phyloP scores from a whole-genome alignment of 2,113 vertebrate genomes.

The Chaenocephalus aceratus region DNA sequence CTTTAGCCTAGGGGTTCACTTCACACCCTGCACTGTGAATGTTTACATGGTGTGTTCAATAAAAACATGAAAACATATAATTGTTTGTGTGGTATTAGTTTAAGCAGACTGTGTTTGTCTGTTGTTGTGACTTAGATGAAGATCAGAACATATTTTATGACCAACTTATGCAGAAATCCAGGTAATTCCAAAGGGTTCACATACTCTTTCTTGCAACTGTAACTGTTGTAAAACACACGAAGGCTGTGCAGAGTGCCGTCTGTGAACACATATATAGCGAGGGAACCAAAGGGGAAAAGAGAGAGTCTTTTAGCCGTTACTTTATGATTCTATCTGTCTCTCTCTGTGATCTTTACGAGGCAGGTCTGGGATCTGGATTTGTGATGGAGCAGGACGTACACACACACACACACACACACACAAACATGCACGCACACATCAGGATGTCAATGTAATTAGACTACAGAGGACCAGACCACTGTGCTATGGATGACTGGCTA shows the following conservation, averaged over 20 bases:
- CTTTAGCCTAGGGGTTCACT: no score
- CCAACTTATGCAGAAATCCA: no score
- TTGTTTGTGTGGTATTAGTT: no score
- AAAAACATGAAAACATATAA: no score
- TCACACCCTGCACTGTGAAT: no score
- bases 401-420: constrained; percentile 31
- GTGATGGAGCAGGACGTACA: constrained; percentile 33
- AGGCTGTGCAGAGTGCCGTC: not conserved
- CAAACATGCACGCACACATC: constrained; percentile 32
- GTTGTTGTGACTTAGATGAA: no score
- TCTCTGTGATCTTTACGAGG: constrained; percentile 7
- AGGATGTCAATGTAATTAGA: constrained; percentile 72
- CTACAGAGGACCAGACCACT: constrained; percentile 54
- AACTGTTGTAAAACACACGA: constrained; percentile 16
- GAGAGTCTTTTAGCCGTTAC: constrained; percentile 16
- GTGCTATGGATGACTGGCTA: constrained; percentile 65
- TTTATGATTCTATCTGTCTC: not conserved
- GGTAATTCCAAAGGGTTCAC: no score
- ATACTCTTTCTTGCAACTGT: no score
- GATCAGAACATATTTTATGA: no score
- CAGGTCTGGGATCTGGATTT: constrained; percentile 26
- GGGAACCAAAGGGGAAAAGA: constrained; percentile 15
- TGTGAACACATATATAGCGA: constrained; percentile 22
- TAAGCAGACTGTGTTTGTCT: no score
- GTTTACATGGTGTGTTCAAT: no score